Evolutionary conservation across 2,113 vertebrate genomes (phyloP), one percentile per base, ranked within the genome.

Genomic region (Aepyceros melampus): DNA sequence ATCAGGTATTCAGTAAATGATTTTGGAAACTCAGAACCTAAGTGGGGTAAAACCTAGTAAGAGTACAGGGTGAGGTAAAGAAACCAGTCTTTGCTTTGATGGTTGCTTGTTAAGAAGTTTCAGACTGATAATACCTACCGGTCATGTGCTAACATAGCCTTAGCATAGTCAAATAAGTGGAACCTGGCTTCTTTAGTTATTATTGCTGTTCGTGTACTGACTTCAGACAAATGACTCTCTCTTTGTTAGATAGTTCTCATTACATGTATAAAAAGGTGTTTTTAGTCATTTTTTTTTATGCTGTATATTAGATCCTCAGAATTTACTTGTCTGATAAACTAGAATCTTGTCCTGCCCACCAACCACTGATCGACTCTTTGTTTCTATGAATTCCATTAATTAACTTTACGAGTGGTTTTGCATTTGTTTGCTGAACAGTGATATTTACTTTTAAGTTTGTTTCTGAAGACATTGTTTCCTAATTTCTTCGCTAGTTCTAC

Each of bases 1-100:
- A 99, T 97, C 99, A 99, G 99, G 99, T 99, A 98, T 97, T 3
- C 10, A 60, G 21, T 84, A 71, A 92, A 86, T 83, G 47, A 47
- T 53, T 96, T 95, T 85, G 96, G 81, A 88, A 94, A 84, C 29
- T 78, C 25, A 49, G 25, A 79, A 79, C 74, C 27, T 82, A 36
- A 49, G 45, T 84, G 56, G 9, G 51, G 8, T 64, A 79, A 62
- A 67, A 89, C 55, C 49, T 74, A 58, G 19, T 36, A n/a, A 84
- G 64, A 85, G 33, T 79, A 33, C 47, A 94, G 64, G 53, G 25
- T 40, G 13, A 92, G 40, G 40, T 87, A 94, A 96, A 94, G 94
- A 94, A 84, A 64, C 25, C 74, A 76, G 81, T 31, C 74, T 87
- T 67, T 95, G 53, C 49, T 95, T 86, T 86, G 53, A 21, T 79